These are phyloP conservation scores for Ammospiza nelsoni DNA, from an alignment of 2,113 vertebrate species.

Conservation along the genomic window DNA sequence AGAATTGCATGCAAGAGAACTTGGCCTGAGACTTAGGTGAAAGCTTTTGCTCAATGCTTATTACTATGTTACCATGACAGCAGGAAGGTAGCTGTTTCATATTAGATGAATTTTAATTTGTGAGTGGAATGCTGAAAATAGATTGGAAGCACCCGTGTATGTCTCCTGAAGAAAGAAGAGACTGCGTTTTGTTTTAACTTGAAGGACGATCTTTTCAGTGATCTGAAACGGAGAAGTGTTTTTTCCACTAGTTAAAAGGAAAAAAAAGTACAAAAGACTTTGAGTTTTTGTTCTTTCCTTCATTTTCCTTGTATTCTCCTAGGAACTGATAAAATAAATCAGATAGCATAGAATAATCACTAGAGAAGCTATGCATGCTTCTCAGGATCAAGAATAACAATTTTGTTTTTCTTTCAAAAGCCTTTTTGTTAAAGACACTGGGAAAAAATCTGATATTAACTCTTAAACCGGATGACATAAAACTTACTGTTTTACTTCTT, in stretches of 20 bases:
- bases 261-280: neutral
- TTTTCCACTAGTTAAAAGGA: neutral
- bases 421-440: neutral
- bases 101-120: neutral
- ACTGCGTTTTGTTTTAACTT: neutral
- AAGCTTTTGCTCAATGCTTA: neutral
- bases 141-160: neutral
- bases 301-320: neutral
- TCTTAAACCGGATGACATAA: neutral
- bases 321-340: neutral
- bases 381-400: neutral
- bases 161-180: neutral
- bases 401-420: neutral
- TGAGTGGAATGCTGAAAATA: neutral
- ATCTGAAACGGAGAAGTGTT: neutral
- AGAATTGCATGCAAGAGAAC: neutral
- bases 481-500: neutral
- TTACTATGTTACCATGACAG: neutral
- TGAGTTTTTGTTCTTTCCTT: neutral
- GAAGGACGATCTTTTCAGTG: neutral
- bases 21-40: neutral
- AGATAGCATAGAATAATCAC: neutral
- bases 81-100: neutral
- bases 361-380: neutral
- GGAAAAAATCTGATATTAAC: neutral